A percentile compares a stretch with the other conserved stretches of the same genome.
Conservation (phyloP, 2,113 vertebrate species). For the Peucedramus taeniatus region DNA sequence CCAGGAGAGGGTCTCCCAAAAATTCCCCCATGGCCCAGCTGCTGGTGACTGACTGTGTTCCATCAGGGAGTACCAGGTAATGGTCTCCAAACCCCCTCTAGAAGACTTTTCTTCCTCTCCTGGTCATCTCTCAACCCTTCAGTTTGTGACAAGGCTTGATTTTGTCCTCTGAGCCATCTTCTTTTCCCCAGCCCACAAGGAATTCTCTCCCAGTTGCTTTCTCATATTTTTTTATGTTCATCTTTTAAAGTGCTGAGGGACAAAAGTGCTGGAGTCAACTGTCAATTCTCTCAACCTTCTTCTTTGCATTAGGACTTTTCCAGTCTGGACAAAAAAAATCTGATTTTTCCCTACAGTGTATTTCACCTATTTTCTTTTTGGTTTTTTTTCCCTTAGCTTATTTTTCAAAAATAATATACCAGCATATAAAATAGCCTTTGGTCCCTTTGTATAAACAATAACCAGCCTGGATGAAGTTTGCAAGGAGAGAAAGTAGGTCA, state of each 20-base stretch:
- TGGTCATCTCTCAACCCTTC: neutral
- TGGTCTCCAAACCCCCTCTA: neutral
- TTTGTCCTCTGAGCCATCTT: neutral
- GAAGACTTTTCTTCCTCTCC: neutral
- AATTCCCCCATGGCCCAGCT: neutral
- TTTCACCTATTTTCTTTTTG: neutral
- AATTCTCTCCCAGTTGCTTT: neutral
- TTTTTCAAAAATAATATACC: neutral
- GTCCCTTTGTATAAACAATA: neutral
- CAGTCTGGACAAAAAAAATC: neutral
- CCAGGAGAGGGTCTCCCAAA: neutral
- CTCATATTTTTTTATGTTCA: neutral
- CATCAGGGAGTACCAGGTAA: accelerated
- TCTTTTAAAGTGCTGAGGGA: neutral
- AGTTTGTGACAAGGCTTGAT: neutral
- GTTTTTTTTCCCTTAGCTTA: neutral
- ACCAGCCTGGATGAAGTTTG: neutral
- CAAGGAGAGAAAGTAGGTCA: constrained; percentile 16
- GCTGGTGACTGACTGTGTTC: neutral
- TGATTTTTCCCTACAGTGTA: accelerated
- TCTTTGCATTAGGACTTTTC: neutral
- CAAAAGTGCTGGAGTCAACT: neutral
- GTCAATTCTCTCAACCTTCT: neutral
- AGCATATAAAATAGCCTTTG: neutral
- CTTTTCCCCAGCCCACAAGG: neutral